phyloP scores from a whole-genome alignment of 2,113 vertebrate species.

The Phrynosoma blainvillii region DNA sequence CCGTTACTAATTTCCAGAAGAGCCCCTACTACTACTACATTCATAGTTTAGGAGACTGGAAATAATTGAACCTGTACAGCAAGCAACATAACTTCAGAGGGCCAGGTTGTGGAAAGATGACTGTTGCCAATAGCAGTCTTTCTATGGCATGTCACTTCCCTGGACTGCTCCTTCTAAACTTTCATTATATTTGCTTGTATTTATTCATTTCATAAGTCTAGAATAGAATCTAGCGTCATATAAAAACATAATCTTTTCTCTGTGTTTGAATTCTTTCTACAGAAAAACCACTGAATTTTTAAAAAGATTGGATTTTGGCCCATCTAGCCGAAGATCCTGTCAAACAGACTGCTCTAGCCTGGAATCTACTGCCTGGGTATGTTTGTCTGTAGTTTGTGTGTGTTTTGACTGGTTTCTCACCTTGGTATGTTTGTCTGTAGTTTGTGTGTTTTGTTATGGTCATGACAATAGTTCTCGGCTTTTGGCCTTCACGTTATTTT shows the following conservation, averaged over 20 bases:
- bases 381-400: not conserved
- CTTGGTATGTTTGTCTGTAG: slow-evolving; percentile 62
- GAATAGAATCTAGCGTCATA: slow-evolving; percentile 46
- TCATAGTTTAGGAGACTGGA: too few relatives aligned
- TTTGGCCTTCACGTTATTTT: too few relatives aligned
- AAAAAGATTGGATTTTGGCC: slow-evolving; percentile 55
- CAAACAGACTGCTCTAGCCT: slow-evolving; percentile 25
- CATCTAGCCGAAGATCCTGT: slow-evolving; percentile 51
- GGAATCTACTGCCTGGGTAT: slow-evolving; percentile 68
- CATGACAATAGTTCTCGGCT: too few relatives aligned
- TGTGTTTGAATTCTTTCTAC: slow-evolving; percentile 61
- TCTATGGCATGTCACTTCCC: not conserved
- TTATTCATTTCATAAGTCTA: slow-evolving; percentile 41
- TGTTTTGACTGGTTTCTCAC: too few relatives aligned
- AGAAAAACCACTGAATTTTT: slow-evolving; percentile 74
- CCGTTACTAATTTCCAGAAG: too few relatives aligned
- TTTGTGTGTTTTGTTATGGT: not conserved
- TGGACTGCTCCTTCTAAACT: slow-evolving; percentile 31
- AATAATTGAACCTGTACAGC: too few relatives aligned
- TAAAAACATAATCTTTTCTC: slow-evolving; percentile 59
- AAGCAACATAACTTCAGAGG: too few relatives aligned
- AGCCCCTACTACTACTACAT: too few relatives aligned
- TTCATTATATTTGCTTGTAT: slow-evolving; percentile 46
- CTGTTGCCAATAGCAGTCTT: not conserved
- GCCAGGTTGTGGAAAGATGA: too few relatives aligned